Evolutionary conservation across 2,888 invertebrate genomes (phyloP), one percentile per base, ranked within the genome.

Genomic region (Leptopilina syphax): DNA sequence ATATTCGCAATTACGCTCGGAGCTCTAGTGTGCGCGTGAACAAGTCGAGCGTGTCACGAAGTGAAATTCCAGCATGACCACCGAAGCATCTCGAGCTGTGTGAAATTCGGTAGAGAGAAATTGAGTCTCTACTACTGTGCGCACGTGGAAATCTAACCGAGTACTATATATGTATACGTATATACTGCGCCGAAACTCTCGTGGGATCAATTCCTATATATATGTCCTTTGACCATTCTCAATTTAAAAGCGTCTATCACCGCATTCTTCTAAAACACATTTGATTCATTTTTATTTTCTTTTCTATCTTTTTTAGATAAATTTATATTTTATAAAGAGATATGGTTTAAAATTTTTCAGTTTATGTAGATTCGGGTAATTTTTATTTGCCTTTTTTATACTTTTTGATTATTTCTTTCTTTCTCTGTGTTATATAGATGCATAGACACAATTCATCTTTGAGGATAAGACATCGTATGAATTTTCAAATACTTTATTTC

Each of bases 91-190:
- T 67, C 67, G 67, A 67, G 18, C 47, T 67, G 47, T 67, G 47
- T 44, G 44, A 67, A 67, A 67, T 67, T 67, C 67, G 67, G 67
- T 18, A 67, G 67, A 44, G 67, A 44, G 67, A 67, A 67, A 67
- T 67, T 44, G 67, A 67, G 44, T 67, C 44, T 67, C 60, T 63
- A 50, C 47, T 9, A 47, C 67, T 44, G 44, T 44, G 18, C 67
- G 44, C 67, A 67, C 67, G 44, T n/a, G 47, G n/a, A 47, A 47
- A 67, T 67, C 67, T 8, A 8, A 44, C 44, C 44, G 6, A 44
- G 44, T 44, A 7, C 67, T 27, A 34, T 34, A 34, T 34, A 34
- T 34, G 2, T 34, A 34, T 34, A 34, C 4, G 4, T 3, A 4
- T 34, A 2, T 34, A 18, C 10, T 5, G 44, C 44, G 18, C 18